Percentiles rank a stretch among this genome's conserved stretches.
Conservation (phyloP, 1,140 invertebrate genomes). For the Papilio dardanus region DNA sequence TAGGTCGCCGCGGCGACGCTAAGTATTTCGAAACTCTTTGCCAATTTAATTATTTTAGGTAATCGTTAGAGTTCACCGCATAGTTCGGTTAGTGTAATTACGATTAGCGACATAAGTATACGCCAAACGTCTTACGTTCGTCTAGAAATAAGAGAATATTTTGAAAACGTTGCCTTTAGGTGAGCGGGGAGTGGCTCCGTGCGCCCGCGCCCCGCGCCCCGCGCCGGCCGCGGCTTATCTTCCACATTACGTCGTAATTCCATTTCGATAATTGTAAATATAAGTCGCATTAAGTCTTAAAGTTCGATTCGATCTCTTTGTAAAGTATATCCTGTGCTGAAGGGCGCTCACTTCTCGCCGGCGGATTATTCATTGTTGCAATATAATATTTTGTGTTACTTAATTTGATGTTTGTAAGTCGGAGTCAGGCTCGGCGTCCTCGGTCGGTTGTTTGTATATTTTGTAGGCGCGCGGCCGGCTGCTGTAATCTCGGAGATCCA, state of each 20-base stretch:
- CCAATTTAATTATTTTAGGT: conserved; percentile 82
- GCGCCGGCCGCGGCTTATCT: conserved; percentile 62
- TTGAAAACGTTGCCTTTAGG: conserved; percentile 81
- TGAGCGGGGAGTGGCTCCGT: conserved; percentile 62
- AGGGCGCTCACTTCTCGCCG: conserved; percentile 53
- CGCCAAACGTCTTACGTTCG: conserved; percentile 82
- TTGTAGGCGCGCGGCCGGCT: conserved; percentile 66
- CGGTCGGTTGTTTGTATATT: conserved; percentile 79
- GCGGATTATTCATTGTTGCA: conserved; percentile 73
- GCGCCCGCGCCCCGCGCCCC: conserved; percentile 43
- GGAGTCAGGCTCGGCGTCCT: conserved; percentile 69
- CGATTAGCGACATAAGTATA: conserved; percentile 81
- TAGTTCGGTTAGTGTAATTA: conserved; percentile 81
- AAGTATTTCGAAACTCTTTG: conserved; percentile 82
- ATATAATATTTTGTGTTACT: conserved; percentile 76
- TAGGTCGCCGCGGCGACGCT: conserved; percentile 76
- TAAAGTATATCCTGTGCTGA: conserved; percentile 80
- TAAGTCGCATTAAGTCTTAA: conserved; percentile 79
- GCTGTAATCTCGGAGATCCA: conserved; percentile 79
- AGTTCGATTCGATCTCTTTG: conserved; percentile 80
- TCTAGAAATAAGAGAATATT: conserved; percentile 79
- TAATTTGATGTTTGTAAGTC: conserved; percentile 75
- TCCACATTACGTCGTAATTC: conserved; percentile 77
- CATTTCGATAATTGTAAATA: conserved; percentile 81
- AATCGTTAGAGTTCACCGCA: conserved; percentile 80